Evolutionary conservation across 2,888 invertebrate species (phyloP).

Genomic region (Epistrophella euchroma): DNA sequence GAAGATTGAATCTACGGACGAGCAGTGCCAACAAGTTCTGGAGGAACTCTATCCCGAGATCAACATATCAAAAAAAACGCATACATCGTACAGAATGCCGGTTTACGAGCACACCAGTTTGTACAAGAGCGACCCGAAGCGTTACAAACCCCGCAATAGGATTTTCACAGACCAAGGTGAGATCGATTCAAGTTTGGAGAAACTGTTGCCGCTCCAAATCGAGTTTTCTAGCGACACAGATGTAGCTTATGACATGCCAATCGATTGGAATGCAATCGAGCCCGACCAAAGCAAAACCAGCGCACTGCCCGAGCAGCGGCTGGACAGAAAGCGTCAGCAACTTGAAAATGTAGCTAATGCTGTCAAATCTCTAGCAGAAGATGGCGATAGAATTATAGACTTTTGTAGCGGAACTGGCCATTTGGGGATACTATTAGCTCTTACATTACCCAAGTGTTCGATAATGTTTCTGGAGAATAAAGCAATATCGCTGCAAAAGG

Average conservation of each 20-base stretch:
- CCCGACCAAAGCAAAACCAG: constrained; percentile 92
- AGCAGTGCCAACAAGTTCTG: constrained; percentile 78
- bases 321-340: constrained; percentile 92
- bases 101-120: constrained; percentile 80
- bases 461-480: constrained; percentile 96
- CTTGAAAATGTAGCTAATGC: constrained; percentile 92
- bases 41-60: constrained; percentile 77
- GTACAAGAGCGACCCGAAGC: constrained; percentile 89
- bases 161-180: constrained; percentile 91
- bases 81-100: constrained; percentile 77
- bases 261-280: constrained; percentile 88
- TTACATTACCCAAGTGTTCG: constrained; percentile 90
- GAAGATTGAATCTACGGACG: constrained; percentile 80
- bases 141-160: constrained; percentile 90
- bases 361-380: constrained; percentile 88
- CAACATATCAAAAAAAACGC: constrained; percentile 60
- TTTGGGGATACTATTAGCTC: constrained; percentile 93
- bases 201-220: constrained; percentile 80
- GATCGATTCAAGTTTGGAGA: constrained; percentile 86
- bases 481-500: constrained; percentile 91
- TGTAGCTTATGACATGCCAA: constrained; percentile 78
- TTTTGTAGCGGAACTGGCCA: constrained; percentile 98
- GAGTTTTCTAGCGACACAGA: constrained; percentile 79
- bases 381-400: constrained; percentile 92
- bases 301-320: constrained; percentile 89